Percentiles rank a stretch among this genome's conserved stretches.
Conservation (phyloP, 2,888 invertebrate genomes). For the Tetranychus piercei region DNA sequence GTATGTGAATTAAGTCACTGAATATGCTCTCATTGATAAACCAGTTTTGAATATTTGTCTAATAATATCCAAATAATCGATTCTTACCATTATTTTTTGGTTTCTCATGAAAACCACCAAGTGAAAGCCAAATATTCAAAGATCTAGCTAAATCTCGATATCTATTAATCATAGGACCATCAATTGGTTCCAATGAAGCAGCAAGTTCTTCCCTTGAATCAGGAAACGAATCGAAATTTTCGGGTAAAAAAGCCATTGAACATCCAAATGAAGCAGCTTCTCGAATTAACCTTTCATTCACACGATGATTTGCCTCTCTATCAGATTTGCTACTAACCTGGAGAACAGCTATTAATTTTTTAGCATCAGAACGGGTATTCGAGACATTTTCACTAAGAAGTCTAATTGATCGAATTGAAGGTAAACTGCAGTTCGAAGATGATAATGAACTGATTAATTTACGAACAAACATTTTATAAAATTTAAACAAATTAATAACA, state of each 20-base stretch:
- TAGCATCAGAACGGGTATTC: no score
- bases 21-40: no score
- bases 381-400: background rate
- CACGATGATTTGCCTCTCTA: constrained; percentile 50
- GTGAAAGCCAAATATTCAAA: constrained; percentile 66
- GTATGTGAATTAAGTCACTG: no score
- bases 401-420: background rate
- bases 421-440: background rate
- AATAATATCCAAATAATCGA: no score
- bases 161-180: constrained; percentile 47
- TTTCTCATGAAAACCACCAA: constrained; percentile 75
- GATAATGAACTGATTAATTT: background rate
- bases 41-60: no score
- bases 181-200: constrained; percentile 48
- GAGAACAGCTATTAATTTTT: constrained; percentile 42
- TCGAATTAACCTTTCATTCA: constrained; percentile 46
- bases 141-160: constrained; percentile 53
- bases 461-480: background rate
- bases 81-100: constrained; percentile 24
- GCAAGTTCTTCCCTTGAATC: constrained; percentile 51
- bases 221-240: constrained; percentile 87
- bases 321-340: constrained; percentile 63
- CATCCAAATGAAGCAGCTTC: constrained; percentile 39
- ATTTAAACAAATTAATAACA: background rate
- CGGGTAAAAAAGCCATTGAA: constrained; percentile 84